These are phyloP conservation scores for Callipepla squamata DNA, from an alignment of 2,113 vertebrate genomes.

Conservation along the genomic window DNA sequence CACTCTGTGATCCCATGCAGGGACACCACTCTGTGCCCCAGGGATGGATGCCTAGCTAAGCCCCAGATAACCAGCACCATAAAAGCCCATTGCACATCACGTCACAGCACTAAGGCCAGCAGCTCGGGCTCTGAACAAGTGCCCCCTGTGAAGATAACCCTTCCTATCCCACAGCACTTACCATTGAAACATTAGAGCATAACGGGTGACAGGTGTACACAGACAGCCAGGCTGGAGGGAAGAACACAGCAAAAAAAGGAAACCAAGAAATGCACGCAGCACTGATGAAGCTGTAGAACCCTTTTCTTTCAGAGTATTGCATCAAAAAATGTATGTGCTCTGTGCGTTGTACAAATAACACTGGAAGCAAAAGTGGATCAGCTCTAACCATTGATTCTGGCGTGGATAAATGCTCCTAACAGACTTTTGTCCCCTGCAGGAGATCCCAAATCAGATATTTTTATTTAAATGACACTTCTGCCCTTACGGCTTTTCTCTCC, in stretches of 20 bases:
- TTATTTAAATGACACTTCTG: conserved; percentile 70
- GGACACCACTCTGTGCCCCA: background rate
- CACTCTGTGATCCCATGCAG: background rate
- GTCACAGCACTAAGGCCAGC: background rate
- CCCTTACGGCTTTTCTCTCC: conserved; percentile 56
- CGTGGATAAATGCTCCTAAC: background rate
- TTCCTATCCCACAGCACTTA: background rate
- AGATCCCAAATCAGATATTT: conserved; percentile 65
- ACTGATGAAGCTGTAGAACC: background rate
- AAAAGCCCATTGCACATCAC: background rate
- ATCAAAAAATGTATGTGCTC: background rate
- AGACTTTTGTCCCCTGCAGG: background rate
- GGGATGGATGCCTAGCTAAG: background rate
- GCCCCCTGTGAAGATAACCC: background rate
- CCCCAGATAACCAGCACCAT: rapidly evolving
- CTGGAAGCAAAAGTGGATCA: conserved; percentile 9
- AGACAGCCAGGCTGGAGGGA: conserved; percentile 35
- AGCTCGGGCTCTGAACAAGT: background rate
- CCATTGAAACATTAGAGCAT: background rate
- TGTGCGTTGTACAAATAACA: background rate
- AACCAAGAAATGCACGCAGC: background rate
- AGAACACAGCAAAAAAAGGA: background rate
- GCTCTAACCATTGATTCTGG: background rate
- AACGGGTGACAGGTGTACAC: conserved; percentile 25
- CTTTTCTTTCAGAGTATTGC: background rate